Conservation (phyloP, 2,113 vertebrate genomes). For the Antechinus stuartii region DNA sequence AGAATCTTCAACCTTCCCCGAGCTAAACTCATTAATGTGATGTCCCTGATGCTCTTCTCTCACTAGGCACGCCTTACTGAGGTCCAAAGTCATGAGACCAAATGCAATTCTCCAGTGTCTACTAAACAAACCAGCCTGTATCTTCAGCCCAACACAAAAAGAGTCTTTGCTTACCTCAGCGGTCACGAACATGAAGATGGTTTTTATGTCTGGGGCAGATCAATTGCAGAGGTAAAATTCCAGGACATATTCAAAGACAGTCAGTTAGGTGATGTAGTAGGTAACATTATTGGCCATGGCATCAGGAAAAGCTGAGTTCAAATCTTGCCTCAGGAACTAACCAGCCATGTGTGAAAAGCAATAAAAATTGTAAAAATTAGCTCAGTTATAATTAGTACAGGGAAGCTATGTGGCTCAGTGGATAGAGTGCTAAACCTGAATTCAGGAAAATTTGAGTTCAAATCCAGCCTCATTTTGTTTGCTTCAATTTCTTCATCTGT, state of each 20-base stretch:
- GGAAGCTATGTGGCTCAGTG: background rate
- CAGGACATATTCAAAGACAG: background rate
- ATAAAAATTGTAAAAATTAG: background rate
- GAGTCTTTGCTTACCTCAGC: slow-evolving; percentile 70
- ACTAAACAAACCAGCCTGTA: slow-evolving; percentile 61
- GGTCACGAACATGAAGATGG: slow-evolving; percentile 60
- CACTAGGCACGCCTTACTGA: slow-evolving; percentile 66
- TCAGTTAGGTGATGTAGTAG: background rate
- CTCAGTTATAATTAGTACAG: background rate
- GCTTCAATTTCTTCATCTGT: no score
- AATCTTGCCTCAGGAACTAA: background rate
- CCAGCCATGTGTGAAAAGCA: background rate
- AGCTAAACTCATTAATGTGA: background rate
- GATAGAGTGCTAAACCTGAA: background rate
- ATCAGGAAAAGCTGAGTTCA: background rate
- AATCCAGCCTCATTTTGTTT: no score
- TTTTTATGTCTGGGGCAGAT: slow-evolving; percentile 72
- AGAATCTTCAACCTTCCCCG: background rate
- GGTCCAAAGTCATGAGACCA: slow-evolving; percentile 66
- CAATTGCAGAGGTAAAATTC: slow-evolving; percentile 72
- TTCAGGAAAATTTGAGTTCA: background rate
- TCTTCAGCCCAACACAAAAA: slow-evolving; percentile 72
- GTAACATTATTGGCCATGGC: background rate
- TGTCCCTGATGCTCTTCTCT: slow-evolving; percentile 42
- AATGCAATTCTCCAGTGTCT: slow-evolving; percentile 45